Base-by-base conservation (phyloP, 2,888 invertebrate genomes). In the Orthonychiurus folsomi region DNA sequence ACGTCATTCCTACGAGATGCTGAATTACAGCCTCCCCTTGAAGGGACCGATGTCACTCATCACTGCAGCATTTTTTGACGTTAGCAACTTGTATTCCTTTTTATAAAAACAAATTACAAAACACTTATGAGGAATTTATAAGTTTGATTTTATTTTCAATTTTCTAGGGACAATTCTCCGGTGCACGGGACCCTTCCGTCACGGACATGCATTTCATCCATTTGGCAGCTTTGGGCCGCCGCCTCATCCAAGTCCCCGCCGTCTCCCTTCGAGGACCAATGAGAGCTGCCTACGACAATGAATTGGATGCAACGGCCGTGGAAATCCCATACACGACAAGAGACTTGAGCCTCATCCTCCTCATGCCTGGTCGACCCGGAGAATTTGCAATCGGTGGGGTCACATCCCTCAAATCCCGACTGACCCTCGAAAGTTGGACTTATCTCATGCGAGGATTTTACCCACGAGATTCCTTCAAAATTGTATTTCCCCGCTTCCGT, bases 241-340 rank as follows among this genome's bases (percentile, higher is more conserved):
- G 90, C 56, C 79, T 92, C 3, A 85, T 92, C 1, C 89, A 89
- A 0, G 86, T 92, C 2, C 91, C 91, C 0, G 89, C 91, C 0
- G 87, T 73, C 3, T 65, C 66, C 1, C 62, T 71, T 1, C 67
- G 66, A 37, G 73, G 70, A 48, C 53, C 64, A 9, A 89, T 92
- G 71, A 79, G 88, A 25, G 91, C 90, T 1, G 90, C 91, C 12
- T 92, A 91, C 75, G 91, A 92, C 72, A 87, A 89, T 0, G 84
- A 84, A 47, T 77, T 92, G 47, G 92, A 92, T 74, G 90, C 89
- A 0, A 92, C 92, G 0, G 86, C 86, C 1, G 86, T 88, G 2
- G 85, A 89, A 9, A 79, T 92, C 59, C 75, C 74, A 5, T 73
- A 73, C 61, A 89, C 89, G 12, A 83, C 82, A 28, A 81, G 83